Percentiles rank a stretch among this genome's conserved stretches.
Evolutionary conservation across 2,797 vertebrate genomes (phyloP).

Genomic region (Numenius phaeopus): DNA sequence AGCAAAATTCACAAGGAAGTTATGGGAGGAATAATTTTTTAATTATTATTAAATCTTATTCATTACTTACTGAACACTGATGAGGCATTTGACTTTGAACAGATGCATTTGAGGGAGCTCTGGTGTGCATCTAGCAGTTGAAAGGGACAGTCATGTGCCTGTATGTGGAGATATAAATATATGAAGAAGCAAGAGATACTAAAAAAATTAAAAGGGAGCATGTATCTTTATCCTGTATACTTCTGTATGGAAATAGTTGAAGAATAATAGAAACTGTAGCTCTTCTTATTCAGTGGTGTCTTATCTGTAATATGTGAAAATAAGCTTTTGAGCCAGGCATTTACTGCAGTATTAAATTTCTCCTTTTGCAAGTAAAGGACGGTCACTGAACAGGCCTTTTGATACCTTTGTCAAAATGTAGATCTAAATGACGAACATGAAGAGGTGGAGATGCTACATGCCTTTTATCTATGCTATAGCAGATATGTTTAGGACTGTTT

Average conservation of each 20-base stretch:
- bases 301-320: neutral
- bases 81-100: neutral
- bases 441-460: neutral
- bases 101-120: neutral
- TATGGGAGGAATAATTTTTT: neutral
- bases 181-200: neutral
- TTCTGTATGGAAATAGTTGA: neutral
- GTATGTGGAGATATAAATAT: neutral
- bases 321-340: neutral
- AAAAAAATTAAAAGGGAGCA: neutral
- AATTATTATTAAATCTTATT: neutral
- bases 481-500: neutral
- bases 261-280: neutral
- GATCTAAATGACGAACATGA: neutral
- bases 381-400: neutral
- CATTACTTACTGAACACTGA: neutral
- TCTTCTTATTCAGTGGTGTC: neutral
- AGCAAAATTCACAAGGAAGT: neutral
- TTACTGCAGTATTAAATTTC: neutral
- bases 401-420: neutral
- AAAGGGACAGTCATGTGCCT: neutral
- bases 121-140: neutral
- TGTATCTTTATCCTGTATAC: neutral
- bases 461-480: neutral
- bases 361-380: neutral